Evolutionary conservation across 1,140 invertebrate genomes (phyloP).

Genomic region (Penaeus chinensis): DNA sequence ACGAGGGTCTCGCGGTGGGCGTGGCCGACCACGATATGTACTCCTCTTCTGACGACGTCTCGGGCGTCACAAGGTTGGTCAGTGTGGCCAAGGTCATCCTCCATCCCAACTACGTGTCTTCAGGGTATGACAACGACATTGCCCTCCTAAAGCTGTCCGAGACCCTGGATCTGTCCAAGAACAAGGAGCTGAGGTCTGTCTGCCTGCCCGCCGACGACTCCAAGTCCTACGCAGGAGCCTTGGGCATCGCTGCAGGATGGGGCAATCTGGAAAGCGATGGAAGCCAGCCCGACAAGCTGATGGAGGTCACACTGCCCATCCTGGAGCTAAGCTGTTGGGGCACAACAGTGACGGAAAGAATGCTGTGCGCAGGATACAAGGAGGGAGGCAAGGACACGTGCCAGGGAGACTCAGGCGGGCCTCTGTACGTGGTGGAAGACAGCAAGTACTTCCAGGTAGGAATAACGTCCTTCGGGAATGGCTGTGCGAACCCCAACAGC

Average conservation of each 20-base stretch:
- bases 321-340: background rate
- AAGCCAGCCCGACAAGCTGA: conserved; percentile 64
- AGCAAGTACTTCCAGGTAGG: conserved; percentile 67
- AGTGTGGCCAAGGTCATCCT: no score
- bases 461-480: conserved; percentile 80
- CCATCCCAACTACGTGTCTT: no score
- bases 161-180: conserved; percentile 28
- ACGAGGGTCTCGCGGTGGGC: no score
- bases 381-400: conserved; percentile 71
- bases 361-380: conserved; percentile 38
- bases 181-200: conserved; percentile 37
- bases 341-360: background rate
- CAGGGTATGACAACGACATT: conserved; percentile 65
- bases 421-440: conserved; percentile 44
- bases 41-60: no score
- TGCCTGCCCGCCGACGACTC: conserved; percentile 43
- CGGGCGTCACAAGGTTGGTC: conserved; percentile 27
- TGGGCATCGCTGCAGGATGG: conserved; percentile 63
- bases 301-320: conserved; percentile 68
- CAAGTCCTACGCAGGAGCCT: conserved; percentile 16
- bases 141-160: conserved; percentile 64
- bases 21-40: no score
- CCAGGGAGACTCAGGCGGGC: conserved; percentile 70
- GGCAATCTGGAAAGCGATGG: conserved; percentile 50
- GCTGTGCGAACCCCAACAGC: conserved; percentile 72